Evolutionary conservation across 1,140 invertebrate species (phyloP).

Genomic region (Steinernema khuongi): DNA sequence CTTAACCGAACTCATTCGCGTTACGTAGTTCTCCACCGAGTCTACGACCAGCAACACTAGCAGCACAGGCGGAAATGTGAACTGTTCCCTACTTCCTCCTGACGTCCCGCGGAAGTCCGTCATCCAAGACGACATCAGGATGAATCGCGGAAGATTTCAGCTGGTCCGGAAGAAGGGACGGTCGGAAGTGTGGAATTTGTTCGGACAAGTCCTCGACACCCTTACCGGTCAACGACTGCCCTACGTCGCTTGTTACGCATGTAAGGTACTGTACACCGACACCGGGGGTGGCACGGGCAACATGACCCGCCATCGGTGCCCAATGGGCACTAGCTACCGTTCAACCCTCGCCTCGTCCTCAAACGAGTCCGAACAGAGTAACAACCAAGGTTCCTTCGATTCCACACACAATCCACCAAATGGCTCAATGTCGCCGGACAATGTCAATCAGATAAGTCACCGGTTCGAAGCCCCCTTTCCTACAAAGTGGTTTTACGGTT

Average conservation of each 20-base stretch:
- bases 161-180: slow-evolving; percentile 53
- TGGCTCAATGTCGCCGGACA: background rate
- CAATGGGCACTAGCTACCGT: slow-evolving; percentile 55
- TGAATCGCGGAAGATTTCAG: slow-evolving; percentile 50
- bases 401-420: slow-evolving; percentile 4
- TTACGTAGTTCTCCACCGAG: background rate
- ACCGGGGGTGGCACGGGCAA: slow-evolving; percentile 56
- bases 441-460: background rate
- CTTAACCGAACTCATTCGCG: background rate
- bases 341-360: slow-evolving; percentile 37
- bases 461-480: background rate
- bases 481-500: background rate
- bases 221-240: slow-evolving; percentile 48
- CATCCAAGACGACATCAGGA: slow-evolving; percentile 55
- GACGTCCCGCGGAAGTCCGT: slow-evolving; percentile 53
- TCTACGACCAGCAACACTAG: background rate
- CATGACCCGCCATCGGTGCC: slow-evolving; percentile 52
- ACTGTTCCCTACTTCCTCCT: background rate
- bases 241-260: slow-evolving; percentile 56
- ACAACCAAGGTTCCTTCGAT: slow-evolving; percentile 23
- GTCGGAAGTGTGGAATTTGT: slow-evolving; percentile 58
- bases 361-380: slow-evolving; percentile 19
- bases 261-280: slow-evolving; percentile 57
- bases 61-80: background rate
- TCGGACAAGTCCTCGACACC: slow-evolving; percentile 54